Base-by-base conservation (phyloP, 1,140 invertebrate genomes). In the Adelges cooleyi region DNA sequence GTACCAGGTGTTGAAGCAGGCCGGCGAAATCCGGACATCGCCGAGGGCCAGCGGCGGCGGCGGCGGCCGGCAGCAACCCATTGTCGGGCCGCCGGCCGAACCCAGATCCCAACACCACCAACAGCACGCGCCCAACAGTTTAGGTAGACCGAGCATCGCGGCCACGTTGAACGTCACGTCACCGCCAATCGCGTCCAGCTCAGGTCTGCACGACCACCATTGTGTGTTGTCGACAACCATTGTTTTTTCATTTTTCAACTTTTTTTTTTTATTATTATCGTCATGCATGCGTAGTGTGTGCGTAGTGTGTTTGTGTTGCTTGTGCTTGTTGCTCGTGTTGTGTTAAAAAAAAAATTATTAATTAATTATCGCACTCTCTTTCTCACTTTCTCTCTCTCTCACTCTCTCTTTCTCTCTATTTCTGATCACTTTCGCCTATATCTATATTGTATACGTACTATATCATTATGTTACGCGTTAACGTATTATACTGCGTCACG, bases 1-100 rank as follows among this genome's bases (percentile, higher is more conserved):
- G 74, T 93, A 93, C 80, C 89, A 90, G 80, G 88, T 92, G 74
- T 81, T 94, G 79, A 92, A 92, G 81, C 87, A 91, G 77, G 90
- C 89, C 71, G 87, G 87, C 71, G 89, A 92, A 81, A 85, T 92
- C 75, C 48, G 54, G 78, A 75, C 80, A 76, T 69, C 75, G 77
- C 65, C 56, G 11, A 53, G 65, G 36, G 27, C 51, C 23, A 13
- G 36, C 6, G 48, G 42, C 4, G 20, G 53, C 54, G 36, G 56
- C 36, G 54, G 29, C 65, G 65, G 44, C 65, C 49, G 38, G 67
- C 65, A 33, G 65, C 29, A 33, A 33, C 11, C 29, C 29, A 69
- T 65, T 65, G 56, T 9, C 48, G 68, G 49, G 65, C 69, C 73
- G 71, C 38, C 66, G 3, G 27, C 59, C 4, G 51, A 62, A 15